phyloP scores from a whole-genome alignment of 1,140 invertebrate genomes.

The Aplysia californica region DNA sequence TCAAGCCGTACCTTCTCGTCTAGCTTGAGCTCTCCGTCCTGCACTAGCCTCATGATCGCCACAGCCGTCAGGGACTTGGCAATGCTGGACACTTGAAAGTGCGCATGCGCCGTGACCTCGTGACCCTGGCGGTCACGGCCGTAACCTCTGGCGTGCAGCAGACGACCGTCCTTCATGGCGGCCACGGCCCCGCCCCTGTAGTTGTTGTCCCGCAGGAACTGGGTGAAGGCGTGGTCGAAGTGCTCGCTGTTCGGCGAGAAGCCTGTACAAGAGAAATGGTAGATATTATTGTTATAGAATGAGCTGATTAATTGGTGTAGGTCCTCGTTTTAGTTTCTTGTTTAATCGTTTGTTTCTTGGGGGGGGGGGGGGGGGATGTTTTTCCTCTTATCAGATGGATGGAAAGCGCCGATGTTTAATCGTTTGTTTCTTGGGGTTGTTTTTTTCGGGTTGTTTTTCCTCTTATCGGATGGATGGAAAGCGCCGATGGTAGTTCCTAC shows the following conservation, averaged over 20 bases:
- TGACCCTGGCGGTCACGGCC: slow-evolving; percentile 42
- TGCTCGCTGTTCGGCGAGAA: not conserved
- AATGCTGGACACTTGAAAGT: slow-evolving; percentile 48
- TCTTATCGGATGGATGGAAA: not conserved
- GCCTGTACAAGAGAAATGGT: slow-evolving; percentile 25
- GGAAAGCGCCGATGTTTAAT: not conserved
- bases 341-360: not conserved
- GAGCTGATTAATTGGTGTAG: not conserved
- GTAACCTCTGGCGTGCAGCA: slow-evolving; percentile 52
- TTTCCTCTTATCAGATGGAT: not conserved
- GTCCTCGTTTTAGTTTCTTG: too few species aligned
- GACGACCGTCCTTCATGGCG: slow-evolving; percentile 48
- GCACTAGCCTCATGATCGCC: slow-evolving; percentile 50
- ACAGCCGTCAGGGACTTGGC: slow-evolving; percentile 59
- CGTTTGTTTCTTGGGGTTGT: not conserved
- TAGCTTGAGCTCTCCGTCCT: slow-evolving; percentile 43
- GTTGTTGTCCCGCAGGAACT: slow-evolving; percentile 41
- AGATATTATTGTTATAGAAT: slow-evolving; percentile 19
- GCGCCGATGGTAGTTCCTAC: too few species aligned
- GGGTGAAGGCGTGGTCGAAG: slow-evolving; percentile 40
- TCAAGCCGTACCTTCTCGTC: slow-evolving; percentile 29
- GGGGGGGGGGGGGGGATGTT: not conserved
- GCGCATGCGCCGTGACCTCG: slow-evolving; percentile 5
- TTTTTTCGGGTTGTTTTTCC: slow-evolving; percentile 2
- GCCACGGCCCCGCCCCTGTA: slow-evolving; percentile 55